Percentiles rank a stretch among this genome's conserved stretches.
Evolutionary conservation across 2,113 vertebrate species (phyloP).

Genomic region (Xyliphius kryptos): DNA sequence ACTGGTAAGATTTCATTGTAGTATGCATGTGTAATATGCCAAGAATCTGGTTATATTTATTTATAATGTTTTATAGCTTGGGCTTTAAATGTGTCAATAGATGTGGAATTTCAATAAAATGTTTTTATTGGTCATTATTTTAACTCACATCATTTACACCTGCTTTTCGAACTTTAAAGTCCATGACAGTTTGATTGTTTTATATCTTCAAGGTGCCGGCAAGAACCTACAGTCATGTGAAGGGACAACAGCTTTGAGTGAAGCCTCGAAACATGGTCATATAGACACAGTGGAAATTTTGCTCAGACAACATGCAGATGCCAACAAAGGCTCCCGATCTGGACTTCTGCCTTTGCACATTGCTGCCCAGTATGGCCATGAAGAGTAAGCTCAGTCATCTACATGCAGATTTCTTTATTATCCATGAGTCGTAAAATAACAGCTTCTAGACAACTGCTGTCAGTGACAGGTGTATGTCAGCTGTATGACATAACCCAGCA

Average conservation of each 20-base stretch:
- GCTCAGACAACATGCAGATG: constrained; percentile 80
- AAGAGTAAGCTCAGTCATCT: constrained; percentile 67
- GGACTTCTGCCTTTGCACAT: constrained; percentile 83
- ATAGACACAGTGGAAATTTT: constrained; percentile 68
- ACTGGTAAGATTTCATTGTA: too few relatives aligned
- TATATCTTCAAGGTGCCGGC: constrained; percentile 72
- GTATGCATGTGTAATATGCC: too few relatives aligned
- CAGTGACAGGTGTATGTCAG: constrained; percentile 17
- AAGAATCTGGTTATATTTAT: too few relatives aligned
- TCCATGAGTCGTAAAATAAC: too few relatives aligned
- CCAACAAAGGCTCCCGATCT: constrained; percentile 79
- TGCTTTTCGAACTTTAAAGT: too few relatives aligned
- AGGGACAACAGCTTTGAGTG: constrained; percentile 76
- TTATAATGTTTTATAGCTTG: too few relatives aligned
- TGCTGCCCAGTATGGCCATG: constrained; percentile 79
- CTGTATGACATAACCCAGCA: constrained; percentile 8
- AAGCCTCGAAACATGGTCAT: constrained; percentile 83
- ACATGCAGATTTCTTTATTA: too few relatives aligned
- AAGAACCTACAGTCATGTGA: constrained; percentile 90
- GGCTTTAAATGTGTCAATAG: too few relatives aligned
- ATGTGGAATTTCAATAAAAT: too few relatives aligned
- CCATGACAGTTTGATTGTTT: too few relatives aligned
- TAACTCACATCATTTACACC: too few relatives aligned
- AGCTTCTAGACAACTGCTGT: constrained; percentile 14
- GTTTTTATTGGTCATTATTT: too few relatives aligned